A percentile compares a stretch with the other conserved stretches of the same genome.
phyloP scores from a whole-genome alignment of 2,888 invertebrate species.

The Bombylius discolor region DNA sequence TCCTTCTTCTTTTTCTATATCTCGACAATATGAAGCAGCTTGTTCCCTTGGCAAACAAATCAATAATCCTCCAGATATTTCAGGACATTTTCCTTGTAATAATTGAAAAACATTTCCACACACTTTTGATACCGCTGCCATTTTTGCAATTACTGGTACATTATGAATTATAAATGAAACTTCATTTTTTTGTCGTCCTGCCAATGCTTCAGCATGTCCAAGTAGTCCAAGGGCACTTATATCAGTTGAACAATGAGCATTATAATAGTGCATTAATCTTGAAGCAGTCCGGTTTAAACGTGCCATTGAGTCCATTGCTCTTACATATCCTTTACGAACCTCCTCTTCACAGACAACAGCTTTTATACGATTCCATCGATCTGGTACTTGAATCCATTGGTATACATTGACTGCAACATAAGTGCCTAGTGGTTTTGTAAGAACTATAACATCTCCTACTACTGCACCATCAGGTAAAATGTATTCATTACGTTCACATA shows the following conservation, averaged over 20 bases:
- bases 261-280: conserved; percentile 67
- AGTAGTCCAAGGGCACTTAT: conserved; percentile 66
- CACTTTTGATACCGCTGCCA: conserved; percentile 63
- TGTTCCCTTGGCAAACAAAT: conserved; percentile 79
- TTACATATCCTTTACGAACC: conserved; percentile 60
- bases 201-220: conserved; percentile 65
- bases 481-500: conserved; percentile 67
- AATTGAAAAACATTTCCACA: conserved; percentile 68
- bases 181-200: conserved; percentile 63
- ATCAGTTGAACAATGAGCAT: conserved; percentile 69
- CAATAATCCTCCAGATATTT: conserved; percentile 66
- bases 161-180: conserved; percentile 70
- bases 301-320: conserved; percentile 48
- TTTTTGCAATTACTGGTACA: conserved; percentile 65
- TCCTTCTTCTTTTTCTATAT: conserved; percentile 79
- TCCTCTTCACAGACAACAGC: conserved; percentile 61
- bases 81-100: conserved; percentile 60
- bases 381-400: conserved; percentile 67
- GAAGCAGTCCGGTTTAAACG: conserved; percentile 49
- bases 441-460: conserved; percentile 64
- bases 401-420: conserved; percentile 37
- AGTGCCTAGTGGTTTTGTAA: conserved; percentile 69
- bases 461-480: conserved; percentile 68
- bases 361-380: conserved; percentile 52
- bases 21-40: conserved; percentile 85